Base-by-base conservation (phyloP, 2,113 vertebrate genomes). In the Eptatretus burgeri region DNA sequence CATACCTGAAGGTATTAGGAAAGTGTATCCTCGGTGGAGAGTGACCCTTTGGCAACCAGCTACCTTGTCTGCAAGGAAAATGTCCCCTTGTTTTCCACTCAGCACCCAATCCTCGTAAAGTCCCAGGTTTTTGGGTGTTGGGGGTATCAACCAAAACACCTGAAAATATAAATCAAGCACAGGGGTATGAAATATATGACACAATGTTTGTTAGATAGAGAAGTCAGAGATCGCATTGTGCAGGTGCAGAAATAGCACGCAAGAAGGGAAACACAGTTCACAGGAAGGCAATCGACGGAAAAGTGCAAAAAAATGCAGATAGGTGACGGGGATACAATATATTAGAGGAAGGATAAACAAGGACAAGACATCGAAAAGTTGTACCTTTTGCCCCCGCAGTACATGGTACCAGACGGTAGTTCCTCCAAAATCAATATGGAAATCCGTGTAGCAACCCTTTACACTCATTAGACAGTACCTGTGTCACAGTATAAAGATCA, bases 381-480 rank as follows among this genome's bases (percentile, higher is more conserved):
- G 18, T 75, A 95, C 91, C 85, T 95, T 98, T 73, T 81, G 82
- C 51, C 91, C 91, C 75, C 83, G 78, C 68, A 86, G 80, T 69
- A 98, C 83, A 70, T 98, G 91, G 70, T 98, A 98, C 91, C 91
- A 98, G 65, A 98, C 91, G 5, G 91, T 93, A 41, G 91, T 98
- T 18, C 91, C 91, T 60, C 89, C 91, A 13, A 98, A 98, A 73
- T 98, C 91, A 64, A 98, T 82, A 41, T 98, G 91, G 75, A 98
- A 98, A 72, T 98, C 91, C 69, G 91, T 98, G 74, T 93, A 95
- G 75, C 87, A 95, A 71, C 87, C 89, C 74, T 85, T 81, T 65
- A 98, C 91, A 65, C 91, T 98, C 91, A 95, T 98, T 65, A 98
- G 75, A 75, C 91, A 98, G 75, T 98, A 98, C 69, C 91, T 98